Percentiles rank a stretch among this genome's conserved stretches.
Conservation (phyloP, 2,888 invertebrate genomes). For the Dryocosmus kuriphilus region DNA sequence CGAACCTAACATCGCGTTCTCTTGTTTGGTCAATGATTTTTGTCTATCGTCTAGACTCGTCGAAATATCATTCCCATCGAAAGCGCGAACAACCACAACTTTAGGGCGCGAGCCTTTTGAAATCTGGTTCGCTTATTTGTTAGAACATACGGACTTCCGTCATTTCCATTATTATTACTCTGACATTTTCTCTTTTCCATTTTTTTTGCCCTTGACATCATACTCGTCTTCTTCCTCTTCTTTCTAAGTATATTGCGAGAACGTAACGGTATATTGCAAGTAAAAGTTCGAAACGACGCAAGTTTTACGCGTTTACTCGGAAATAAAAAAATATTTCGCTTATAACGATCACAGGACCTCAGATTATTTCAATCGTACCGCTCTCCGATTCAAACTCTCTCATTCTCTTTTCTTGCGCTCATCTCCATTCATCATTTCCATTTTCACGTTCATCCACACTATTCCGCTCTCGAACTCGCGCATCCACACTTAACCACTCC, state of each 20-base stretch:
- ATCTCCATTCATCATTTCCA: slow-evolving; percentile 53
- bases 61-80: slow-evolving; percentile 68
- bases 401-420: slow-evolving; percentile 54
- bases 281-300: slow-evolving; percentile 76
- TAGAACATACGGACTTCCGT: slow-evolving; percentile 62
- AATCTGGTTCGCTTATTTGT: slow-evolving; percentile 51
- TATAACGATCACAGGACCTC: slow-evolving; percentile 78
- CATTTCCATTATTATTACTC: slow-evolving; percentile 51
- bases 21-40: slow-evolving; percentile 50
- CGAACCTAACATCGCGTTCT: slow-evolving; percentile 55
- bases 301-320: slow-evolving; percentile 72
- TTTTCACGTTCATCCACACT: slow-evolving; percentile 54
- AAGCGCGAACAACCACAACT: slow-evolving; percentile 67
- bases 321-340: slow-evolving; percentile 78
- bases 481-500: background rate
- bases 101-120: slow-evolving; percentile 53
- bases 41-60: slow-evolving; percentile 54
- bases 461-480: slow-evolving; percentile 60
- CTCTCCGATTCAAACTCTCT: slow-evolving; percentile 67
- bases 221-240: slow-evolving; percentile 62
- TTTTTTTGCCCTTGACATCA: slow-evolving; percentile 62
- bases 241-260: slow-evolving; percentile 77
- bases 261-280: slow-evolving; percentile 78
- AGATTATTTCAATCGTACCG: slow-evolving; percentile 75
- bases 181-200: slow-evolving; percentile 53